Percentiles rank a stretch among this genome's conserved stretches.
Evolutionary conservation across 2,113 vertebrate genomes (phyloP).

Genomic region (Lophochroa leadbeateri): DNA sequence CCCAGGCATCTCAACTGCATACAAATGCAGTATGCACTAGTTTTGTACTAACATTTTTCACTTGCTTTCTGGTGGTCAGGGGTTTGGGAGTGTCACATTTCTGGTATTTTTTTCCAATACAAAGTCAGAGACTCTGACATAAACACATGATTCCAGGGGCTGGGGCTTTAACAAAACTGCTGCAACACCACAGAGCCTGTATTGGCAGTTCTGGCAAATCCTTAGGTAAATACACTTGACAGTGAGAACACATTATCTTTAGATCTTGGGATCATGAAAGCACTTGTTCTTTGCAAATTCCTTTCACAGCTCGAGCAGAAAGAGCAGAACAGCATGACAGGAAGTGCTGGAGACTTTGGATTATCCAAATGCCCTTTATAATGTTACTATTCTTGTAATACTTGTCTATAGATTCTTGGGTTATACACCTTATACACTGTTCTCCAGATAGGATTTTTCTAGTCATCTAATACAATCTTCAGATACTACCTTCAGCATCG

Average conservation of each 20-base stretch:
- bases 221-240: background rate
- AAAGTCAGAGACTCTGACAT: background rate
- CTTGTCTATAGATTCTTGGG: background rate
- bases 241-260: background rate
- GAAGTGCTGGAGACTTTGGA: background rate
- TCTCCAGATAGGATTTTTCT: background rate
- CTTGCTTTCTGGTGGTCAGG: background rate
- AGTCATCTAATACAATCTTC: background rate
- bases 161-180: background rate
- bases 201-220: background rate
- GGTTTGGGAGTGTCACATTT: background rate
- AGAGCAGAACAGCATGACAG: background rate
- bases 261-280: constrained; percentile 21
- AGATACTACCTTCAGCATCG: background rate
- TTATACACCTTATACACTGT: background rate
- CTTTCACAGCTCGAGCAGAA: background rate
- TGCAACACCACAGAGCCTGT: background rate
- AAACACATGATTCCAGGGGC: background rate
- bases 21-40: background rate
- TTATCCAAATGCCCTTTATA: background rate
- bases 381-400: background rate
- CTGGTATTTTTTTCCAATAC: background rate
- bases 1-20: background rate
- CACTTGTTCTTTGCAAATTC: constrained; percentile 19
- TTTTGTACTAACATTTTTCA: background rate